Percentiles rank a stretch among this genome's conserved stretches.
These are phyloP conservation scores for Arctocebus calabarensis DNA, from an alignment of 2,797 vertebrate species.

Conservation along the genomic window DNA sequence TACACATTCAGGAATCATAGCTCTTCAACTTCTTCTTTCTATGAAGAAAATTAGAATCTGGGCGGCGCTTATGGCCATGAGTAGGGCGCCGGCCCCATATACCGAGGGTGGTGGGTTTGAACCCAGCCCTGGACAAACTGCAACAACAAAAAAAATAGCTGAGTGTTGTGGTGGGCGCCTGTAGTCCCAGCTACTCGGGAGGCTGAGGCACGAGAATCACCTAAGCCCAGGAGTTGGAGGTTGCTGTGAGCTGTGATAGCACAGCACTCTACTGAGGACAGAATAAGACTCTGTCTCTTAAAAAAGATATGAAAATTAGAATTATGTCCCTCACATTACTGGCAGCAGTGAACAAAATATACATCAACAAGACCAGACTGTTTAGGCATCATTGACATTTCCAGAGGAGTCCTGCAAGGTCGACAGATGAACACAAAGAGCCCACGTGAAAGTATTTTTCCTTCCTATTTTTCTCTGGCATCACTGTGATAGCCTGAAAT, in stretches of 20 bases:
- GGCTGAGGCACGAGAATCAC: too few relatives aligned
- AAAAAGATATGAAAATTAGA: neutral
- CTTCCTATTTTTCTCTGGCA: neutral
- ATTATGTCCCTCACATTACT: neutral
- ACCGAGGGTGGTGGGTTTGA: too few relatives aligned
- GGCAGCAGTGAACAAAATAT: neutral
- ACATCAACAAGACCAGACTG: neutral
- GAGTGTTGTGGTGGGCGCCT: too few relatives aligned
- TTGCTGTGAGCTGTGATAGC: too few relatives aligned
- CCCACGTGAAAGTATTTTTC: neutral
- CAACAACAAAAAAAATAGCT: too few relatives aligned
- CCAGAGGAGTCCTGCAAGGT: neutral
- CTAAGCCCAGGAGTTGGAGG: too few relatives aligned
- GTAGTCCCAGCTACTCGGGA: too few relatives aligned
- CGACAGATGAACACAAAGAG: neutral
- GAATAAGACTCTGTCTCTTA: too few relatives aligned
- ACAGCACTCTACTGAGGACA: too few relatives aligned
- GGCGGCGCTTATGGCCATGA: too few relatives aligned
- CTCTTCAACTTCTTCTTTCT: slow-evolving; percentile 41
- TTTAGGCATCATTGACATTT: neutral
- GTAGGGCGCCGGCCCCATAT: too few relatives aligned
- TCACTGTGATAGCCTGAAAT: neutral
- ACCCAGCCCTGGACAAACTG: too few relatives aligned
- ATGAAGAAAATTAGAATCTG: neutral
- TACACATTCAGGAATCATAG: slow-evolving; percentile 31